Base-by-base conservation (phyloP, 2,797 vertebrate genomes). In the Catostomus latipinnis region DNA sequence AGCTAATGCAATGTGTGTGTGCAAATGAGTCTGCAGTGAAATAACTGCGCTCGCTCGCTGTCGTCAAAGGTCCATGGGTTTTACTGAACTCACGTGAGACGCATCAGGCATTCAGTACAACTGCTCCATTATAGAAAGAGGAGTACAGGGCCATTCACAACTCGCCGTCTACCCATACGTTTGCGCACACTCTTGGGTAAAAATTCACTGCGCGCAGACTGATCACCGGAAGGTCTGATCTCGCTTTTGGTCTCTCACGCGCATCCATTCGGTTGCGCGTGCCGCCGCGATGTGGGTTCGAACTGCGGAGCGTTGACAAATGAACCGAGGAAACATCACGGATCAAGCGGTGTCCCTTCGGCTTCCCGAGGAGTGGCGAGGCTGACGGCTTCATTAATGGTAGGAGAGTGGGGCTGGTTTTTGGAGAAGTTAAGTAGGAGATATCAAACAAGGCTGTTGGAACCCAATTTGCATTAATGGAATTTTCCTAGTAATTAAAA, bases 261-360 rank as follows among this genome's bases (percentile, higher is more conserved):
- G 50, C 77, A 72, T 66, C 14, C 34, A 22, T 57, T 62, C 57
- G 52, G 11, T 43, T 14, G 60, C 60, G 16, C 67, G 70, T 58
- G 11, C 60, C 69, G 22, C 69, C 43, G 69, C 12, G 60, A 72
- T 12, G 77, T 49, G 60, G 68, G 69, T 72, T 50, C 60, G 60
- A 72, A 14, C 60, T 12, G 77, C 16, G 43, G 52, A 66, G 69
- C 70, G 54, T 73, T 80, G 60, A 73, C 70, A 52, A 16, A 56
- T 65, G 69, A 79, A 65, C 62, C 43, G n/a, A 34, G 62, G 61
- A 63, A 1, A 63, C 12, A 63, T 79, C n/a, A 57, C 52, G 45
- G 9, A 49, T 14, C 63, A 57, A 57, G 43, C 69, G 43, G 8
- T 63, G 43, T 48, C 66, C 12, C 58, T 78, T 56, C 43, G 57